Conservation (phyloP, 2,113 vertebrate genomes). For the Fukomys damarensis region DNA sequence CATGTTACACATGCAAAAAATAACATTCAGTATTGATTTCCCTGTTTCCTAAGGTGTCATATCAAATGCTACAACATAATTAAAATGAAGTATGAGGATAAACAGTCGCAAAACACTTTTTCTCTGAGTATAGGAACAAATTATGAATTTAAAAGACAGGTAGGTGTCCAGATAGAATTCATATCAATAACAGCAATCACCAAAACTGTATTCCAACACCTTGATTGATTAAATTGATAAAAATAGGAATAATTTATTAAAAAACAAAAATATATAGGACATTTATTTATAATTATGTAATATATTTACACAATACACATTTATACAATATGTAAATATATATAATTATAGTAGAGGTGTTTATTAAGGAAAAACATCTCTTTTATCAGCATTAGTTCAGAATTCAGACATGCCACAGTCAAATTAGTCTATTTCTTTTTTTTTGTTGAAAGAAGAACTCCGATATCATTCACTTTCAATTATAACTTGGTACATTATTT, state of each 20-base stretch:
- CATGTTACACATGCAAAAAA: background rate
- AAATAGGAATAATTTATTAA: background rate
- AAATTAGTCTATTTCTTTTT: background rate
- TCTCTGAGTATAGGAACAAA: background rate
- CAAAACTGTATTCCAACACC: background rate
- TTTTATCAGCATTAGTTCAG: background rate
- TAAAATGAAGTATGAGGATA: background rate
- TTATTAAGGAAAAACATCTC: background rate
- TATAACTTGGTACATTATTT: background rate
- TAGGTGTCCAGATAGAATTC: background rate
- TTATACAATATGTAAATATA: background rate
- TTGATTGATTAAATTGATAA: background rate
- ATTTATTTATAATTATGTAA: background rate
- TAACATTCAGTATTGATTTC: background rate
- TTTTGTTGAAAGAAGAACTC: background rate
- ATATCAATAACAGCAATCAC: background rate
- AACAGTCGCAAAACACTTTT: background rate
- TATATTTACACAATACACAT: background rate
- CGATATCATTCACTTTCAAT: background rate
- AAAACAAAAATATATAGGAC: background rate
- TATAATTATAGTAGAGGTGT: background rate
- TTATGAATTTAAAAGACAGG: background rate
- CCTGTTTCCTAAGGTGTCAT: background rate
- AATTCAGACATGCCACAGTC: background rate
- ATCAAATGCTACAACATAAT: background rate